phyloP scores from a whole-genome alignment of 2,797 vertebrate species.

The Hyperoplus lanceolatus region DNA sequence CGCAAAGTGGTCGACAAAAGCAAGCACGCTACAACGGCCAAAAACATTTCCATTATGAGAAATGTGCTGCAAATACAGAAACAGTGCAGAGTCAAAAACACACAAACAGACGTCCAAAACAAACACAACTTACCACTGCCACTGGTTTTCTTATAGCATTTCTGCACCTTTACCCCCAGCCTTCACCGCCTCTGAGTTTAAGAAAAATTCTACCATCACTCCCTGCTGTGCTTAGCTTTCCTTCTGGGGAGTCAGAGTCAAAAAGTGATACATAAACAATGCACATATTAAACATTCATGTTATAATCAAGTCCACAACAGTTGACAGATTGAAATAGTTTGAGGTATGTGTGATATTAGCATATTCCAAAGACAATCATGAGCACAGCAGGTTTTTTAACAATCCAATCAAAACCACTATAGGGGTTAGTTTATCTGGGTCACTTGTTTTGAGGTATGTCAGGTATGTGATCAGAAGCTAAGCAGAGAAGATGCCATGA shows the following conservation, averaged over 20 bases:
- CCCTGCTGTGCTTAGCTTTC: constrained; percentile 8
- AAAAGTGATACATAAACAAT: constrained; percentile 3
- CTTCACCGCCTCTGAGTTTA: constrained; percentile 8
- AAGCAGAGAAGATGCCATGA: constrained; percentile 15
- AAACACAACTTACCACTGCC: neutral
- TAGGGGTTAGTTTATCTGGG: constrained; percentile 25
- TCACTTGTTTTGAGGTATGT: constrained; percentile 21
- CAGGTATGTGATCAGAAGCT: constrained; percentile 1
- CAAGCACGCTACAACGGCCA: too few species aligned
- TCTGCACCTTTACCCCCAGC: neutral
- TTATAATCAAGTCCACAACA: neutral
- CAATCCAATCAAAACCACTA: constrained; percentile 22
- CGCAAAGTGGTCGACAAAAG: neutral
- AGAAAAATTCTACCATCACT: neutral
- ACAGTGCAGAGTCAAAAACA: too few species aligned
- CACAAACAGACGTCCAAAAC: too few species aligned
- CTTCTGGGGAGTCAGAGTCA: neutral
- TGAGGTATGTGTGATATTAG: constrained; percentile 24
- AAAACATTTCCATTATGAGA: too few species aligned
- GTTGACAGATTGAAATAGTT: neutral
- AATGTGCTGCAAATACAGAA: too few species aligned
- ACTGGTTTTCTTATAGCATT: neutral
- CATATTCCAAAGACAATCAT: constrained; percentile 25
- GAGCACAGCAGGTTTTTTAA: constrained; percentile 25
- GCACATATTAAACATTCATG: constrained; percentile 15